Conservation (phyloP, 2,888 invertebrate genomes). For the Catocala nupta region DNA sequence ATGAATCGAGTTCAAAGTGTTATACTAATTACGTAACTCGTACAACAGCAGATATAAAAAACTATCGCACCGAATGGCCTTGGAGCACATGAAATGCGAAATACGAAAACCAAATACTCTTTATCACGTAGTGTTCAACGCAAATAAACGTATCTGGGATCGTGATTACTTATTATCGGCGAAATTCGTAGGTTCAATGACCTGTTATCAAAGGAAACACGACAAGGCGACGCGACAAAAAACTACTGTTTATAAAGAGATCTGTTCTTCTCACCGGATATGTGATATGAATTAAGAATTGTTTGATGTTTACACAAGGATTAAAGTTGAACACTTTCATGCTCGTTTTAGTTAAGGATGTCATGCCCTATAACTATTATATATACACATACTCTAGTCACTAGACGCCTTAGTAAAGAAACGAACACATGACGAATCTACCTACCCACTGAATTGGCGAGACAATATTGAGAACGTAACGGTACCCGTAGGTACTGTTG, state of each 20-base stretch:
- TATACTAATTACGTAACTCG: no score
- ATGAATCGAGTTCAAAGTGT: no score
- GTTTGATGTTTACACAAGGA: constrained; percentile 46
- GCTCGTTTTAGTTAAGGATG: background rate
- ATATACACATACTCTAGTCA: no score
- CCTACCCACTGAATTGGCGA: no score
- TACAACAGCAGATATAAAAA: background rate
- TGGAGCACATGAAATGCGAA: constrained; percentile 8
- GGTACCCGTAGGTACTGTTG: no score
- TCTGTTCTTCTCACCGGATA: constrained; percentile 52
- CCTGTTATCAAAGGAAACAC: constrained; percentile 49
- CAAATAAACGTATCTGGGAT: constrained; percentile 44
- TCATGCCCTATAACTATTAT: background rate
- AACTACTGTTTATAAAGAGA: constrained; percentile 42
- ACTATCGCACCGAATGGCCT: constrained; percentile 6
- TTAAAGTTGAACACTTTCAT: constrained; percentile 32
- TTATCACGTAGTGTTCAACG: constrained; percentile 15
- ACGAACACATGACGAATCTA: no score
- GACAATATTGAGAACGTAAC: no score
- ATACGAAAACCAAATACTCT: constrained; percentile 14
- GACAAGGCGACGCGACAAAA: constrained; percentile 28
- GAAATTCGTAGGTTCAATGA: constrained; percentile 54
- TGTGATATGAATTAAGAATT: constrained; percentile 41
- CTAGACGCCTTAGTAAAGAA: no score
- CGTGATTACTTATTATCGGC: constrained; percentile 45